These are phyloP conservation scores for Rhopalosiphum padi DNA, from an alignment of 1,140 invertebrate genomes.

Conservation along the genomic window DNA sequence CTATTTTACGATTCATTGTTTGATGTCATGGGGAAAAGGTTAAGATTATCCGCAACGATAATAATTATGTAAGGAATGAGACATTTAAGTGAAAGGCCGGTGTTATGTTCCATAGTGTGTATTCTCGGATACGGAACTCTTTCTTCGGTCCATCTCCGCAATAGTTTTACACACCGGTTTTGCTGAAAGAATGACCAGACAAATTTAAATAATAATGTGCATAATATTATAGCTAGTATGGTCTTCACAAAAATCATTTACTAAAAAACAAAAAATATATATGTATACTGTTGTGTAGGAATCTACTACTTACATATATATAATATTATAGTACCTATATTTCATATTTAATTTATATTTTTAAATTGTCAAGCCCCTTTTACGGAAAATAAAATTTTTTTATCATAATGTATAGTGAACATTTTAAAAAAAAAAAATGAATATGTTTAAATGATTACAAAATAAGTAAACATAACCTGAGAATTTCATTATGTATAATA, in stretches of 20 bases:
- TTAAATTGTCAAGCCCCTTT: no score
- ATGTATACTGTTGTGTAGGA: background rate
- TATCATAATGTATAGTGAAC: no score
- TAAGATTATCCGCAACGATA: conserved; percentile 5
- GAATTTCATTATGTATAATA: no score
- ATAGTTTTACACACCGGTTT: background rate
- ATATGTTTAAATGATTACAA: no score
- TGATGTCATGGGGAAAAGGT: conserved; percentile 32
- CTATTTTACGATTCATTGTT: conserved; percentile 52
- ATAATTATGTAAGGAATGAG: conserved; percentile 45
- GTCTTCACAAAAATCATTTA: background rate
- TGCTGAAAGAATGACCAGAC: background rate
- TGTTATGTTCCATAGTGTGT: background rate
- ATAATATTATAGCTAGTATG: background rate
- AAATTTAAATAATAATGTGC: conserved; percentile 19
- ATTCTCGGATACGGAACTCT: background rate
- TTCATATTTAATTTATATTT: background rate
- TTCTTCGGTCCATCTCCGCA: background rate
- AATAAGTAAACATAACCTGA: no score
- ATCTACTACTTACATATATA: no score
- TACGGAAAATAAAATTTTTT: no score
- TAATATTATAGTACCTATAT: no score
- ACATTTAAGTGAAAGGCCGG: conserved; percentile 49
- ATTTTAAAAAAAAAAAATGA: no score
- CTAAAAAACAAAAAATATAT: background rate